phyloP scores from a whole-genome alignment of 2,113 vertebrate genomes.

The Anoura caudifer region DNA sequence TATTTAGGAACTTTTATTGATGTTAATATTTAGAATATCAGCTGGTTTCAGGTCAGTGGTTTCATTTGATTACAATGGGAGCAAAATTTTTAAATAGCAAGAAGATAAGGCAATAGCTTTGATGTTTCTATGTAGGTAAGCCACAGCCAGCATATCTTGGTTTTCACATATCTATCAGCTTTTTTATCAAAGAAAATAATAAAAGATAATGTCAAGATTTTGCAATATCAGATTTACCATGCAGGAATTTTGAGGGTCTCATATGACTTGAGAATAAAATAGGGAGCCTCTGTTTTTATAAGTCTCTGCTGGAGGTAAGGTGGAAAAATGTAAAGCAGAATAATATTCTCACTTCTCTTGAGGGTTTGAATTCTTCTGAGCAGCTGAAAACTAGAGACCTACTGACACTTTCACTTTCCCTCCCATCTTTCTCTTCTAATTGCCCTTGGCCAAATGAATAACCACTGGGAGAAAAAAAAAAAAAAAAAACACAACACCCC shows the following conservation, averaged over 20 bases:
- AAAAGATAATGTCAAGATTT: constrained; percentile 1
- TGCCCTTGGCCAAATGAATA: constrained; percentile 55
- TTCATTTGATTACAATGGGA: neutral
- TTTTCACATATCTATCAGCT: neutral
- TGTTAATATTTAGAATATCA: neutral
- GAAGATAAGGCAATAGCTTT: neutral
- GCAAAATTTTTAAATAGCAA: constrained; percentile 7
- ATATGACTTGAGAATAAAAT: constrained; percentile 18
- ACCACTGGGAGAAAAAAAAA: constrained; percentile 14
- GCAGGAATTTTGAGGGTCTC: neutral
- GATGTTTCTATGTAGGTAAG: neutral
- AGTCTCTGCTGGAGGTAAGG: neutral
- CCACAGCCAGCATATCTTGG: neutral
- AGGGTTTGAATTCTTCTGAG: constrained; percentile 51
- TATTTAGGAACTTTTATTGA: neutral
- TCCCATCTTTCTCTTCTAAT: constrained; percentile 49
- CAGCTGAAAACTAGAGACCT: constrained; percentile 17
- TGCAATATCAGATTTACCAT: constrained; percentile 32
- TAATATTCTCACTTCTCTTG: constrained; percentile 28
- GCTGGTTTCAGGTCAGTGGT: neutral
- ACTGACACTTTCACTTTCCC: neutral
- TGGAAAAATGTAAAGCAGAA: neutral
- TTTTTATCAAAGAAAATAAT: constrained; percentile 44
- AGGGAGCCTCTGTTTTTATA: constrained; percentile 31
- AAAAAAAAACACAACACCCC: neutral